phyloP scores from a whole-genome alignment of 2,888 invertebrate species.

The Xestia c-nigrum region DNA sequence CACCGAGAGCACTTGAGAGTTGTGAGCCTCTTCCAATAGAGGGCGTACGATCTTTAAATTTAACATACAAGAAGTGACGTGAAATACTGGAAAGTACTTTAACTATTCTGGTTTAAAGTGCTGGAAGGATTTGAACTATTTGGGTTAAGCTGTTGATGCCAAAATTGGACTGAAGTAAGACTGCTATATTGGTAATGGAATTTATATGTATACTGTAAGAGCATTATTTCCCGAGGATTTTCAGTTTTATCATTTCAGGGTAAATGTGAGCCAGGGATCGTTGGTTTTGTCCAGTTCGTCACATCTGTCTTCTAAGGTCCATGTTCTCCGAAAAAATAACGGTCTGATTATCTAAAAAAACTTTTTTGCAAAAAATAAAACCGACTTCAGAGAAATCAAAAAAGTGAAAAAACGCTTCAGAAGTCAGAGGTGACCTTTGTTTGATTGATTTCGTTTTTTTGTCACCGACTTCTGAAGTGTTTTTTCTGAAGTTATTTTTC shows the following conservation, averaged over 20 bases:
- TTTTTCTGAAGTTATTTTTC: too few relatives aligned
- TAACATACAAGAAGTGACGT: constrained; percentile 54
- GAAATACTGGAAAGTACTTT: constrained; percentile 47
- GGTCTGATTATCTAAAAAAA: too few relatives aligned
- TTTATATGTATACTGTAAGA: not conserved
- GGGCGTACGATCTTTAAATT: constrained; percentile 54
- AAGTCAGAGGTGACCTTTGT: too few relatives aligned
- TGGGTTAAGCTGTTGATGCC: not conserved
- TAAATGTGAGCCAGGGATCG: not conserved
- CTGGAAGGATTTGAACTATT: not conserved
- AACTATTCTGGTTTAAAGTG: constrained; percentile 30
- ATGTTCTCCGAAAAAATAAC: too few relatives aligned
- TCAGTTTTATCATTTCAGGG: not conserved
- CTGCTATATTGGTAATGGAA: not conserved
- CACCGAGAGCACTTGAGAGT: constrained; percentile 59
- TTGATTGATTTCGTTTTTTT: too few relatives aligned
- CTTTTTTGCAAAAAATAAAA: too few relatives aligned
- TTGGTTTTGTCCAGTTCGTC: not conserved
- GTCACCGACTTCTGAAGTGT: too few relatives aligned
- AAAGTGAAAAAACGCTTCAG: too few relatives aligned
- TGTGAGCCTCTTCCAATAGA: constrained; percentile 58
- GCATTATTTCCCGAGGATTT: not conserved
- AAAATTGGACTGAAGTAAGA: not conserved
- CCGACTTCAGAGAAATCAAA: too few relatives aligned
- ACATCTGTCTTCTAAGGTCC: not conserved